A percentile compares a stretch with the other conserved stretches of the same genome.
phyloP scores from a whole-genome alignment of 2,113 vertebrate genomes.

The Panthera leo region DNA sequence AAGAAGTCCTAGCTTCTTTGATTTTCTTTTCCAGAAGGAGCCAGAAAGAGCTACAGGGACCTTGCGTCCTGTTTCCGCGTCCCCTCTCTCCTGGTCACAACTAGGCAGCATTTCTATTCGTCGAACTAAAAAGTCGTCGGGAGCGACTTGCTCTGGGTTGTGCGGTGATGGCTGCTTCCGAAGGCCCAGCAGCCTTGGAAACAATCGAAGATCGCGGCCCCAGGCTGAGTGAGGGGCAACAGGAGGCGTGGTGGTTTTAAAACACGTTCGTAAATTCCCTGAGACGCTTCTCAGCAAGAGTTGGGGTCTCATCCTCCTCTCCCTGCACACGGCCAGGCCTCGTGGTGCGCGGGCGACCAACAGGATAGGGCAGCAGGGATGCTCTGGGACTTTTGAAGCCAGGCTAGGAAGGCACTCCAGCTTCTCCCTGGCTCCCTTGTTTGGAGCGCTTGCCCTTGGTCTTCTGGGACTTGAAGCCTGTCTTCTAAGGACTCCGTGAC shows the following conservation, averaged over 20 bases:
- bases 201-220: background rate
- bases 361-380: accelerated
- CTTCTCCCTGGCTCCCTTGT: background rate
- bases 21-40: background rate
- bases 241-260: background rate
- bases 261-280: background rate
- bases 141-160: background rate
- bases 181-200: background rate
- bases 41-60: background rate
- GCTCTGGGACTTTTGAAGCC: background rate
- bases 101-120: background rate
- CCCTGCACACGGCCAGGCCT: background rate
- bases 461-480: background rate
- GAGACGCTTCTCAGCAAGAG: background rate
- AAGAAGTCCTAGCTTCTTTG: background rate
- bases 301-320: background rate
- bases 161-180: background rate
- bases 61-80: background rate
- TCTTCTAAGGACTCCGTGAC: background rate
- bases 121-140: accelerated
- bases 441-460: background rate
- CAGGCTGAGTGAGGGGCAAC: background rate
- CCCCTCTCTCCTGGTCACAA: background rate
- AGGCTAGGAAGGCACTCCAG: background rate
- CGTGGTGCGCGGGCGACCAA: too few relatives aligned